Base-by-base conservation (phyloP, 2,888 invertebrate genomes). In the Mimas tiliae region DNA sequence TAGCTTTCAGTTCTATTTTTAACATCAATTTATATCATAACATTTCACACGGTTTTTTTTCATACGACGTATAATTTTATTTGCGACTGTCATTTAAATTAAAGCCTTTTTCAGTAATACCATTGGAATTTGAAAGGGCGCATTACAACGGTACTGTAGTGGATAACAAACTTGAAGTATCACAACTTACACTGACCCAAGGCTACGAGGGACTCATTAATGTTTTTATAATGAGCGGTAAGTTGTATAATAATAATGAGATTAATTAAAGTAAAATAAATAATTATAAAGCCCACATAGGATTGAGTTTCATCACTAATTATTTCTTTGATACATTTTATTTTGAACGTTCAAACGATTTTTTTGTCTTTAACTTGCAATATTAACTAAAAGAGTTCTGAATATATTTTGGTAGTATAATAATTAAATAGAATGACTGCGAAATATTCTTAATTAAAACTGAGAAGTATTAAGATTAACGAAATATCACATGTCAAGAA, bases 141-240 rank as follows among this genome's bases (percentile, higher is more conserved):
- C 72, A 77, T 68, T 89, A 90, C 68, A 75, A 79, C 70, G 90
- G 89, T 38, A 70, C 53, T 42, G 87, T 90, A 27, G 72, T 80
- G 47, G 81, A 88, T 67, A 85, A 86, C 69, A 58, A 16, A 19
- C 69, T 90, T 52, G 65, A 69, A 65, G 68, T 81, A 38, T 64
- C 78, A 47, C 72, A 74, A 19, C 73, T 90, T 38, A 72, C 77
- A 67, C 70, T 90, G 63, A 76, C 69, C 33, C 83, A 86, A 73
- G 88, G 88, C 0, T 87, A 84, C 66, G 80, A 80, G 69, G 72
- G 69, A 63, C 67, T 68, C n/a, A 70, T 86, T 21, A 65, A 72
- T 38, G 75, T 81, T 4, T 67, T 68, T 14, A 70, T 87, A 42
- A 53, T 71, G 48, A 76, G 75, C 65, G 87, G 88, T 87, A 78